A percentile compares a stretch with the other conserved stretches of the same genome.
These are phyloP conservation scores for Diaprepes abbreviatus DNA, from an alignment of 2,888 invertebrate genomes.

Conservation along the genomic window DNA sequence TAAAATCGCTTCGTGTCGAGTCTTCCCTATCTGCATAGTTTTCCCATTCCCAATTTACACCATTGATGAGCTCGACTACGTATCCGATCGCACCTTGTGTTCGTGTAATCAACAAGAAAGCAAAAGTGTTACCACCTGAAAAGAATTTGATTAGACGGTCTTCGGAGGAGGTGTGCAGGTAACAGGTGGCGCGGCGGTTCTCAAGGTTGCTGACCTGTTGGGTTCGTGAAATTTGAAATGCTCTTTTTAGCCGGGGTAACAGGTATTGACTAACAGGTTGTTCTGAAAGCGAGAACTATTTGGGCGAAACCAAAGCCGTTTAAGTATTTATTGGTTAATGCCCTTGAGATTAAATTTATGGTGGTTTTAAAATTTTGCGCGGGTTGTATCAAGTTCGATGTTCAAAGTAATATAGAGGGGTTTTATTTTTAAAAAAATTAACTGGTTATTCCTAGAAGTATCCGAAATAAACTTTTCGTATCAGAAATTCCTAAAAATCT, in stretches of 20 bases:
- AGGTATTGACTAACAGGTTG: constrained; percentile 41
- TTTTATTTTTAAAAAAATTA: too few species aligned
- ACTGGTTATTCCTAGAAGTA: too few species aligned
- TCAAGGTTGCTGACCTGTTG: constrained; percentile 44
- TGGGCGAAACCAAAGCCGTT: constrained; percentile 30
- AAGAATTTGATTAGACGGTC: constrained; percentile 45
- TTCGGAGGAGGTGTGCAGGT: constrained; percentile 36
- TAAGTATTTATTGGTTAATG: constrained; percentile 31
- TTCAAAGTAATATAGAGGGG: too few species aligned
- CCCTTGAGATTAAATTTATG: constrained; percentile 21
- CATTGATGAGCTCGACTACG: constrained; percentile 3
- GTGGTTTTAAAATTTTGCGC: constrained; percentile 13
- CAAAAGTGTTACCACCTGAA: constrained; percentile 46
- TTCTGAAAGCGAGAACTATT: constrained; percentile 43
- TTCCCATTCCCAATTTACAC: not conserved
- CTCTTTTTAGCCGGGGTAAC: constrained; percentile 42
- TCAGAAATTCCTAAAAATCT: too few species aligned
- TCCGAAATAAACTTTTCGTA: too few species aligned
- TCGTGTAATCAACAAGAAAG: constrained; percentile 41
- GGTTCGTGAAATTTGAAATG: constrained; percentile 39
- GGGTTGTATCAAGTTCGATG: not conserved
- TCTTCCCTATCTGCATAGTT: not conserved
- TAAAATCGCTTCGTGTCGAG: too few species aligned
- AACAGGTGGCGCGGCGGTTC: constrained; percentile 36
- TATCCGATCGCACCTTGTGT: not conserved